Conservation (phyloP, 1,140 invertebrate genomes). For the Battus philenor region DNA sequence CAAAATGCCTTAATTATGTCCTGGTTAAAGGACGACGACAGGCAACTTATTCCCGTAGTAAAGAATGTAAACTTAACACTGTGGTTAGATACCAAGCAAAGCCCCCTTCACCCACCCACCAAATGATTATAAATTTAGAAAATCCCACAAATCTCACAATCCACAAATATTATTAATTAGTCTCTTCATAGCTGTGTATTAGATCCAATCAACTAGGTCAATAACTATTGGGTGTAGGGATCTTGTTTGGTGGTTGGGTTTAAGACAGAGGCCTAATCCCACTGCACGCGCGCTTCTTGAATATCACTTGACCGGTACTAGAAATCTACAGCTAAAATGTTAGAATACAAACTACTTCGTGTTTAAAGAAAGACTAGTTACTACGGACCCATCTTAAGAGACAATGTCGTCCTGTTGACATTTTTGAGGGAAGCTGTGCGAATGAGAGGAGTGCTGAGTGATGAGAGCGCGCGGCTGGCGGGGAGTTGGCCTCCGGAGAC, state of each 20-base stretch:
- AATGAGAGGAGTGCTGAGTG: conserved; percentile 17
- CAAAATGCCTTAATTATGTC: neutral
- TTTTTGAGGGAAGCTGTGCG: conserved; percentile 31
- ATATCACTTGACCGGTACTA: conserved; percentile 28
- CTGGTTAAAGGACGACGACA: neutral
- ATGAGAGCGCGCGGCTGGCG: conserved; percentile 64
- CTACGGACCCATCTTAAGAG: conserved; percentile 20
- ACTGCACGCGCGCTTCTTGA: conserved; percentile 56
- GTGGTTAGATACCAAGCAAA: conserved; percentile 73
- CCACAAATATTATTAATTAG: too few relatives aligned
- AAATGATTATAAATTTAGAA: conserved; percentile 58
- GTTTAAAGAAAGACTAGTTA: conserved; percentile 19
- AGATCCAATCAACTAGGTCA: conserved; percentile 29
- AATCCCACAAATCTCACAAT: conserved; percentile 17
- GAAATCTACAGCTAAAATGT: conserved; percentile 26
- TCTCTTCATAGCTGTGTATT: too few relatives aligned
- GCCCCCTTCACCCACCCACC: conserved; percentile 77
- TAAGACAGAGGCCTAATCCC: conserved; percentile 66
- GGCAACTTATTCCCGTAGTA: conserved; percentile 3
- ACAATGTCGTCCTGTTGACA: conserved; percentile 39
- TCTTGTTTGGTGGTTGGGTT: conserved; percentile 76
- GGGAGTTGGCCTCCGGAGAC: conserved; percentile 57
- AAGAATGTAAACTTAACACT: conserved; percentile 24
- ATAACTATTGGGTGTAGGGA: conserved; percentile 69
- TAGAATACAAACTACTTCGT: conserved; percentile 41